Conservation (phyloP, 2,888 invertebrate genomes). For the Xanthorhoe spadicearia region DNA sequence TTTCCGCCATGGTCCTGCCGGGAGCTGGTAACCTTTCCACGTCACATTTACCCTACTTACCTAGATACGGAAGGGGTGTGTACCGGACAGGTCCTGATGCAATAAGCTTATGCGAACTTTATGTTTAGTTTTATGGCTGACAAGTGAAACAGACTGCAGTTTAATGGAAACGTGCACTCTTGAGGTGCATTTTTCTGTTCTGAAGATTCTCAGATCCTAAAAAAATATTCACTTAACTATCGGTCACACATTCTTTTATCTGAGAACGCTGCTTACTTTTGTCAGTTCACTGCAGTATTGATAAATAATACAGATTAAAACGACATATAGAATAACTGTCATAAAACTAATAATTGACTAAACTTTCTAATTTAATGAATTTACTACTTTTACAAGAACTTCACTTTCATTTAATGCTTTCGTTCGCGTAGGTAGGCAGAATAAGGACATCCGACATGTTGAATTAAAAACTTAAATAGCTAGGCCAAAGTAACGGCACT, state of each 20-base stretch:
- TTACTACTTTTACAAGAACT: neutral
- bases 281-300: neutral
- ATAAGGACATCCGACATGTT: neutral
- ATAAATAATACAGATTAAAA: too few relatives aligned
- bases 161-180: too few relatives aligned
- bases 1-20: slow-evolving; percentile 43
- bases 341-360: neutral
- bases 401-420: neutral
- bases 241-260: too few relatives aligned
- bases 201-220: too few relatives aligned
- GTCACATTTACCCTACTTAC: slow-evolving; percentile 36
- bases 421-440: neutral
- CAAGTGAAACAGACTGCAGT: neutral
- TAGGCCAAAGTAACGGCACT: neutral
- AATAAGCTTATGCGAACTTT: neutral
- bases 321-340: neutral
- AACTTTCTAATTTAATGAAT: neutral
- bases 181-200: too few relatives aligned
- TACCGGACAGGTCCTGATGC: slow-evolving; percentile 4
- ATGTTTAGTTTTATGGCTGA: neutral
- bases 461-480: neutral
- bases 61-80: slow-evolving; percentile 26
- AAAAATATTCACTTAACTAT: too few relatives aligned
- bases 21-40: slow-evolving; percentile 33
- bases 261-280: neutral